Evolutionary conservation across 2,797 vertebrate genomes (phyloP).

Genomic region (Cygnus olor): DNA sequence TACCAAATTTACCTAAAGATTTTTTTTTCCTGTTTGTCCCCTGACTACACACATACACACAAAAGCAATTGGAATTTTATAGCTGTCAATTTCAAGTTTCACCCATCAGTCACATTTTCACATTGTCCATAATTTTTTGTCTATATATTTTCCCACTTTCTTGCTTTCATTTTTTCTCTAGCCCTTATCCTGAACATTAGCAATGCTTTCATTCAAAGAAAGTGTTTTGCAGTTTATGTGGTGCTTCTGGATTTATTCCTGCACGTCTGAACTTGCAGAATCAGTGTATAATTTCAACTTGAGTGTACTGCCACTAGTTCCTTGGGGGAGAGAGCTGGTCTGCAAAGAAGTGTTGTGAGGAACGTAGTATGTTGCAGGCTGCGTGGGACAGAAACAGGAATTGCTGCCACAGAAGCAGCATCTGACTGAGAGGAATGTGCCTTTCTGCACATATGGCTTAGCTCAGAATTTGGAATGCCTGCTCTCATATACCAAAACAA

Average conservation of each 20-base stretch:
- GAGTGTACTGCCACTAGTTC: background rate
- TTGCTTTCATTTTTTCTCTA: background rate
- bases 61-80: background rate
- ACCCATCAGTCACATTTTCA: background rate
- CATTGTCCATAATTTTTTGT: background rate
- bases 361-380: background rate
- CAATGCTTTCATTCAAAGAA: conserved; percentile 9
- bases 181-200: background rate
- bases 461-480: background rate
- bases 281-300: background rate
- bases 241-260: conserved; percentile 27
- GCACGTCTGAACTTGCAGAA: background rate
- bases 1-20: background rate
- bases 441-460: background rate
- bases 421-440: background rate
- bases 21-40: background rate
- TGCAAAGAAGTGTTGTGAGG: background rate
- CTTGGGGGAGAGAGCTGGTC: background rate
- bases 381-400: background rate
- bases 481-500: background rate
- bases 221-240: background rate
- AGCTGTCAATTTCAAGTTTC: background rate
- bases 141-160: background rate
- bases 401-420: background rate
- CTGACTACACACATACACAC: background rate